Percentiles rank a stretch among this genome's conserved stretches.
Evolutionary conservation across 2,113 vertebrate genomes (phyloP).

Genomic region (Brachionichthys hirsutus): DNA sequence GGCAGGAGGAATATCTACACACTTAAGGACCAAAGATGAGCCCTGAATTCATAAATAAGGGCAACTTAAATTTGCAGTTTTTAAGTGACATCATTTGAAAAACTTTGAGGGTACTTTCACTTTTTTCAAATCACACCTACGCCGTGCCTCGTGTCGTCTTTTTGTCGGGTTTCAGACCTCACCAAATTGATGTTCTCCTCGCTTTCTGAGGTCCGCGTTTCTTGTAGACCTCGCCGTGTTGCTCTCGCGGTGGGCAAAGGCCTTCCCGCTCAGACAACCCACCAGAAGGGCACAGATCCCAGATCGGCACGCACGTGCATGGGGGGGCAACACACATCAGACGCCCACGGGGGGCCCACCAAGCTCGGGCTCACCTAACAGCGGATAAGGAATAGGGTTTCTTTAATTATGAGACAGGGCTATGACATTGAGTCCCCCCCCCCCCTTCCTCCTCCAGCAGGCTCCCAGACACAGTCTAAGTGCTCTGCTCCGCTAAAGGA

Average conservation of each 20-base stretch:
- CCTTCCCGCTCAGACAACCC: slow-evolving; percentile 55
- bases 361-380: slow-evolving; percentile 70
- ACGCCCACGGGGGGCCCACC: slow-evolving; percentile 61
- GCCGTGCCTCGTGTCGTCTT: slow-evolving; percentile 32
- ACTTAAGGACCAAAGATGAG: slow-evolving; percentile 65
- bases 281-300: slow-evolving; percentile 59
- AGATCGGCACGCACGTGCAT: slow-evolving; percentile 66
- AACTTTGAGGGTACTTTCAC: slow-evolving; percentile 39
- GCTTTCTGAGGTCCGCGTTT: slow-evolving; percentile 41
- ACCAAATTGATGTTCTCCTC: slow-evolving; percentile 46
- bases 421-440: slow-evolving; percentile 72
- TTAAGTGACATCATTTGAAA: slow-evolving; percentile 40
- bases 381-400: slow-evolving; percentile 76
- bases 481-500: slow-evolving; percentile 73
- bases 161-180: slow-evolving; percentile 39
- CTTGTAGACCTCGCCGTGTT: slow-evolving; percentile 42
- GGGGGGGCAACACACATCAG: slow-evolving; percentile 68
- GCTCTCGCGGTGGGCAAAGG: slow-evolving; percentile 54
- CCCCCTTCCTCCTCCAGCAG: slow-evolving; percentile 65
- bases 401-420: slow-evolving; percentile 76
- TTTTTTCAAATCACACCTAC: slow-evolving; percentile 45
- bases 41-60: slow-evolving; percentile 63
- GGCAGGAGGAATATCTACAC: slow-evolving; percentile 62
- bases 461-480: slow-evolving; percentile 76
- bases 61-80: slow-evolving; percentile 61